phyloP scores from a whole-genome alignment of 2,113 vertebrate genomes.

The Alaudala cheleensis region DNA sequence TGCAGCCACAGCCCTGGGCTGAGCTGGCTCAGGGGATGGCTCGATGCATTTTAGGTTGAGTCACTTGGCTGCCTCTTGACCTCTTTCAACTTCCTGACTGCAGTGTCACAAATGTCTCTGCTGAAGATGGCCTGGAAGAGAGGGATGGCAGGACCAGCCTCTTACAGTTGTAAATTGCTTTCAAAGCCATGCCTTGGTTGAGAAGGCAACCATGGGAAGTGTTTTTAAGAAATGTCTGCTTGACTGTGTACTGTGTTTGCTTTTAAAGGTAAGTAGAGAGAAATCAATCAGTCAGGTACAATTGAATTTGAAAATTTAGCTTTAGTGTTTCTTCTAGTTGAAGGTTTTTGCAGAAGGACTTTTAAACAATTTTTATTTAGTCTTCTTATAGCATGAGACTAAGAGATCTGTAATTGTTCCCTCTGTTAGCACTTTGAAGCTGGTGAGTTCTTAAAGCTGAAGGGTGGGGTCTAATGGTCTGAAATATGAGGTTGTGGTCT shows the following conservation, averaged over 20 bases:
- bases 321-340: not conserved
- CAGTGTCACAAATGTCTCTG: not conserved
- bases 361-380: not conserved
- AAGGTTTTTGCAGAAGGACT: not conserved
- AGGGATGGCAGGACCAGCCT: not conserved
- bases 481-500: not conserved
- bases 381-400: not conserved
- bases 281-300: not conserved
- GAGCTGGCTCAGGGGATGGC: not conserved
- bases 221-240: not conserved
- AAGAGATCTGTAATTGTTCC: not conserved
- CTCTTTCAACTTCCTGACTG: not conserved
- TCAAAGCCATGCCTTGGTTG: not conserved
- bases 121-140: not conserved
- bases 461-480: not conserved
- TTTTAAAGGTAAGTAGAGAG: not conserved
- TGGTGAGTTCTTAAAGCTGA: not conserved
- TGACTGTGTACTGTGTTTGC: not conserved
- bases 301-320: not conserved
- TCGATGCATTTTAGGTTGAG: not conserved
- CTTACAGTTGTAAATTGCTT: not conserved
- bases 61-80: not conserved
- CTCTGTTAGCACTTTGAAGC: not conserved
- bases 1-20: rapidly evolving
- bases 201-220: not conserved